phyloP scores from a whole-genome alignment of 2,113 vertebrate species.

The Phaethon lepturus region DNA sequence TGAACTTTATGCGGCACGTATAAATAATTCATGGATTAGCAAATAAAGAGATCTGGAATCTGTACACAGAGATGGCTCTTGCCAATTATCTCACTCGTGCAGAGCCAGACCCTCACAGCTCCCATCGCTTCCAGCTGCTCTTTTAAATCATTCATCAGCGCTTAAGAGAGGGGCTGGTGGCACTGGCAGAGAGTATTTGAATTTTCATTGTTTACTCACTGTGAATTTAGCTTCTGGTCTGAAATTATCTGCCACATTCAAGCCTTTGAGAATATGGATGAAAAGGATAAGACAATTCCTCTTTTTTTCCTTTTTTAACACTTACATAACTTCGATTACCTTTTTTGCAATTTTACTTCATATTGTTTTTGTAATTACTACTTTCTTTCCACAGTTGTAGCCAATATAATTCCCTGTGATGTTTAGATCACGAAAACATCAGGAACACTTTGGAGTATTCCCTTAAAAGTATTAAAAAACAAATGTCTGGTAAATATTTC shows the following conservation, averaged over 20 bases:
- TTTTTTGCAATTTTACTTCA: not conserved
- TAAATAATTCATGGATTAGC: constrained; percentile 75
- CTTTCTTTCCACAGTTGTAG: not conserved
- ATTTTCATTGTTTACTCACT: constrained; percentile 65
- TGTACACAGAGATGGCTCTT: constrained; percentile 51
- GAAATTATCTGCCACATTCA: constrained; percentile 37
- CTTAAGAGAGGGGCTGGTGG: constrained; percentile 52
- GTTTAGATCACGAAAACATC: not conserved
- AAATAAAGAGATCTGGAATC: constrained; percentile 80
- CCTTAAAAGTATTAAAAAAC: not conserved
- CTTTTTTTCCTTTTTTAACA: not conserved
- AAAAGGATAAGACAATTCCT: not conserved
- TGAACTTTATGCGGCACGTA: constrained; percentile 18
- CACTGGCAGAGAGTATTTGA: constrained; percentile 24
- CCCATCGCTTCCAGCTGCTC: constrained; percentile 70
- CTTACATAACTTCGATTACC: not conserved
- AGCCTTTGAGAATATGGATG: constrained; percentile 41
- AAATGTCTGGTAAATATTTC: not conserved
- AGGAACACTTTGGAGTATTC: not conserved
- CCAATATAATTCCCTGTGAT: not conserved
- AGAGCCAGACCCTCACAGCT: constrained; percentile 51
- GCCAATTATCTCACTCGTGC: constrained; percentile 73
- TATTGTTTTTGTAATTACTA: not conserved
- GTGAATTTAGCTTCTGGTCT: constrained; percentile 58
- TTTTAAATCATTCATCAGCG: constrained; percentile 71